Conservation (phyloP, 2,113 vertebrate species). For the Ptilonorhynchus violaceus region DNA sequence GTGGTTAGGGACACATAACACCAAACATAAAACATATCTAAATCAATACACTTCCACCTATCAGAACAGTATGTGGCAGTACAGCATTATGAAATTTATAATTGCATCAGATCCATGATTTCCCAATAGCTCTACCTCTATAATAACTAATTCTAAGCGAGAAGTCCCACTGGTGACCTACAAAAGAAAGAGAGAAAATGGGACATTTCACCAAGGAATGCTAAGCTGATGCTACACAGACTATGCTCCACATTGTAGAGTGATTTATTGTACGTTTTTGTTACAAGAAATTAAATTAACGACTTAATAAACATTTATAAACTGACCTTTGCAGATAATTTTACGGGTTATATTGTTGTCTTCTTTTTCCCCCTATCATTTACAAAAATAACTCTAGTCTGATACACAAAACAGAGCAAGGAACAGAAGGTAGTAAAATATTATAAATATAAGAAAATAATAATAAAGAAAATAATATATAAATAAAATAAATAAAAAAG, state of each 20-base stretch:
- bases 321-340: neutral
- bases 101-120: neutral
- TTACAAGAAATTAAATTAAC: neutral
- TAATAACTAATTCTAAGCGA: neutral
- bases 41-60: conserved; percentile 26
- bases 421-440: neutral
- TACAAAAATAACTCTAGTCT: neutral
- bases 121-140: neutral
- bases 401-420: neutral
- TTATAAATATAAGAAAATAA: neutral
- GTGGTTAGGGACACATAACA: neutral
- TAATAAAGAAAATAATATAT: rapidly evolving
- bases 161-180: neutral
- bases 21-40: neutral
- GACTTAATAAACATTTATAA: neutral
- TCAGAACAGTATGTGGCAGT: conserved; percentile 35
- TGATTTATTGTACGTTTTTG: neutral
- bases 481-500: too few relatives aligned
- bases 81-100: conserved; percentile 27
- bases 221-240: neutral
- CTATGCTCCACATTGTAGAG: neutral
- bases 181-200: neutral
- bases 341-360: neutral
- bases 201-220: neutral
- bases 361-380: neutral